Conservation (phyloP, 2,888 invertebrate species). For the Scaptomyza polygonia region DNA sequence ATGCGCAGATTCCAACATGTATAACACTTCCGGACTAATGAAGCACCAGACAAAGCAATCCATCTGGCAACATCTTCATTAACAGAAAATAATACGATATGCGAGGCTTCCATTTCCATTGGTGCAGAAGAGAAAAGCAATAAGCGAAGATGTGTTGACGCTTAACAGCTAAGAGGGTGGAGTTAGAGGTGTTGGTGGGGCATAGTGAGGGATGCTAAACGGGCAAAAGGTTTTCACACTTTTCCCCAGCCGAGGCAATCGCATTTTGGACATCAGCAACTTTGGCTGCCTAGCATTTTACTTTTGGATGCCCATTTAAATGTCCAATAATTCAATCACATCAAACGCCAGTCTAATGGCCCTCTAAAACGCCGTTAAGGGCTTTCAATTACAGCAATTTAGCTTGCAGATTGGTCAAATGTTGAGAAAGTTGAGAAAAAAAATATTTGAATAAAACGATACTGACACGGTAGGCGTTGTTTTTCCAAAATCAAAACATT, state of each 20-base stretch:
- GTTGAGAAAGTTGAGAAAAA: constrained; percentile 61
- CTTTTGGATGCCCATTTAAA: constrained; percentile 73
- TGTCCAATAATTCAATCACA: constrained; percentile 80
- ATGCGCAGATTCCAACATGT: constrained; percentile 50
- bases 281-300: constrained; percentile 41
- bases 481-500: not conserved
- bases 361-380: constrained; percentile 70
- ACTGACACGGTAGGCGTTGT: constrained; percentile 53
- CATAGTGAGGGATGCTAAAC: constrained; percentile 46
- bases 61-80: constrained; percentile 72
- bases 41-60: constrained; percentile 46
- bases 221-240: constrained; percentile 56
- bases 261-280: constrained; percentile 27
- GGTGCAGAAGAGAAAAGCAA: constrained; percentile 18
- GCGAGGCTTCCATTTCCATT: constrained; percentile 52
- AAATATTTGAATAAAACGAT: constrained; percentile 5
- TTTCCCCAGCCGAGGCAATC: constrained; percentile 33
- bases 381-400: constrained; percentile 75
- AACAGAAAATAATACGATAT: constrained; percentile 60
- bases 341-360: constrained; percentile 74
- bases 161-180: constrained; percentile 14
- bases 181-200: not conserved
- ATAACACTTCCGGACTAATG: constrained; percentile 78
- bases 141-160: constrained; percentile 50
- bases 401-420: constrained; percentile 33